Evolutionary conservation across 2,888 invertebrate genomes (phyloP), one percentile per base, ranked within the genome.

Genomic region (Eustalomyia histrio): DNA sequence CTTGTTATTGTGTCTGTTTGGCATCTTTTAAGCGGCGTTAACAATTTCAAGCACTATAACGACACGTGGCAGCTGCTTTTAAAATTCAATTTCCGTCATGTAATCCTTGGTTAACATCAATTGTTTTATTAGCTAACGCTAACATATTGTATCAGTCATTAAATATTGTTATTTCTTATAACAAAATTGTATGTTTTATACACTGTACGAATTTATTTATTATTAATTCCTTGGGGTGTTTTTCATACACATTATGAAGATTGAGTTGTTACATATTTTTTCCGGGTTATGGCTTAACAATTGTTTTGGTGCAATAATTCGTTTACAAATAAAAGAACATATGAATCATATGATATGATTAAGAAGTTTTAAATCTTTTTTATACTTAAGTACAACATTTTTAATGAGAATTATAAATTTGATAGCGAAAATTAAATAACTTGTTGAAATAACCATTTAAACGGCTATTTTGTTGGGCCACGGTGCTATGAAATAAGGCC

Each of bases 21-120:
- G 12, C 58, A n/a, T 47, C 61, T 50, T 43, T 43, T 43, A 72
- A 75, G 67, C 74, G 75, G 72, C 75, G 72, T 87, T 87, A 85
- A 88, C 88, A 87, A 84, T 88, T 87, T 88, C 85, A 87, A 89
- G 88, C 89, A 88, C 89, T 89, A 87, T 86, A 88, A 84, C 82
- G 90, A 89, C 89, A 89, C 89, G 89, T 89, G 89, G 87, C 89
- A 89, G 90, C 88, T 89, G 88, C 90, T 89, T 89, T 89, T 89
- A 86, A 90, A 89, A 89, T 90, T 89, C 89, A 90, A 89, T 90
- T 89, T 89, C 88, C 90, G 89, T 83, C 76, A 80, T 84, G 84
- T 79, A 83, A 83, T 83, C 83, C 75, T 71, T 76, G 80, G 79
- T 76, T 86, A 83, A 88, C 87, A 86, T 88, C 88, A 88, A 87